phyloP scores from a whole-genome alignment of 2,888 invertebrate genomes.

The Ochropacha duplaris region DNA sequence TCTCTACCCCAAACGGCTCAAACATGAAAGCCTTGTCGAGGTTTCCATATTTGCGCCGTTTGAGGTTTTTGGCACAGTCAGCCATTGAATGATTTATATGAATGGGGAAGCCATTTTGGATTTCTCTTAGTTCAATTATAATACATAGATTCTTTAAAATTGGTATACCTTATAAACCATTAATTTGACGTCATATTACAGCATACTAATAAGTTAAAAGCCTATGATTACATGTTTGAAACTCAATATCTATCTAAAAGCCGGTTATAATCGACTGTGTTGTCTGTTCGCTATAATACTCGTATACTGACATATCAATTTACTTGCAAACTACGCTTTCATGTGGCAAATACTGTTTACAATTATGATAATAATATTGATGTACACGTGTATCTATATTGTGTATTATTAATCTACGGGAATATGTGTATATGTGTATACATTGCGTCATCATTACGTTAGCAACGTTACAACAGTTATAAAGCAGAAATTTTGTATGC shows the following conservation, averaged over 20 bases:
- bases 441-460: too few relatives aligned
- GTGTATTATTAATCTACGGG: neutral
- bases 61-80: too few relatives aligned
- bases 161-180: neutral
- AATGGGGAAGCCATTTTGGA: too few relatives aligned
- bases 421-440: neutral
- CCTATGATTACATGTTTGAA: neutral
- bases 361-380: neutral
- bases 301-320: constrained; percentile 1
- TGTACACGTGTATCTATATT: neutral
- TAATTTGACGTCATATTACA: neutral
- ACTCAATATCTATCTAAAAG: neutral
- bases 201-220: neutral
- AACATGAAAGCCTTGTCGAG: too few relatives aligned
- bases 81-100: too few relatives aligned
- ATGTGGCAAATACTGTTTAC: neutral
- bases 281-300: neutral
- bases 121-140: too few relatives aligned
- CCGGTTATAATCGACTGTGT: neutral
- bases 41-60: too few relatives aligned
- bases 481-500: too few relatives aligned
- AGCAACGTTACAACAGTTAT: too few relatives aligned
- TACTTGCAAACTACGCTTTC: neutral
- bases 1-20: too few relatives aligned
- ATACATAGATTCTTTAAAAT: too few relatives aligned